Base-by-base conservation (phyloP, 2,113 vertebrate species). In the Istiophorus platypterus region DNA sequence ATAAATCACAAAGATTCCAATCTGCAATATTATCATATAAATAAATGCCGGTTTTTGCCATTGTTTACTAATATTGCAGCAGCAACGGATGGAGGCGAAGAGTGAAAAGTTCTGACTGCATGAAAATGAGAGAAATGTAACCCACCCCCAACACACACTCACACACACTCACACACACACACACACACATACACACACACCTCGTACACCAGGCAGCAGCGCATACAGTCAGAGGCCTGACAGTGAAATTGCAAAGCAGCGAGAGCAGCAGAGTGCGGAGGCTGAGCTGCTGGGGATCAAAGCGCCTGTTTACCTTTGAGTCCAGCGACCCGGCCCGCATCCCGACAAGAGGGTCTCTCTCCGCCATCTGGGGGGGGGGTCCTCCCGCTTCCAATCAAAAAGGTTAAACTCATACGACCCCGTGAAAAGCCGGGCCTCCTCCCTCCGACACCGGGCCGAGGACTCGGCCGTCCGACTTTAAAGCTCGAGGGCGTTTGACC, bases 261-360 rank as follows among this genome's bases (percentile, higher is more conserved):
- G n/a, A n/a, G n/a, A n/a, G n/a, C n/a, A n/a, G n/a, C 65, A 78
- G 86, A 87, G 80, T 78, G 86, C 61, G 73, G 73, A 72, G 74
- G 65, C 81, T 29, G 76, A 88, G 79, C 73, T 12, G 29, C 1
- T 20, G 87, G 87, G 87, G 87, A 92, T 90, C 91, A 92, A 90
- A 90, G 91, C 72, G 76, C 80, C 80, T 90, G 84, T 90, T 89
- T 90, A 89, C 85, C 78, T 88, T 82, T 67, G 85, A 65, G 85
- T 92, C 72, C 69, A 57, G 42, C 64, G 88, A 87, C 84, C 82
- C 5, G 63, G 68, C 73, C 89, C 41, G 78, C 80, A 78, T 74
- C 82, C 62, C 63, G 65, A 37, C 52, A 15, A 49, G 74, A 70
- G 66, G 41, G 68, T 79, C 74, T 72, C 76, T n/a, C n/a, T n/a